These are phyloP conservation scores for Patella depressa DNA, from an alignment of 2,888 invertebrate genomes.

Conservation along the genomic window DNA sequence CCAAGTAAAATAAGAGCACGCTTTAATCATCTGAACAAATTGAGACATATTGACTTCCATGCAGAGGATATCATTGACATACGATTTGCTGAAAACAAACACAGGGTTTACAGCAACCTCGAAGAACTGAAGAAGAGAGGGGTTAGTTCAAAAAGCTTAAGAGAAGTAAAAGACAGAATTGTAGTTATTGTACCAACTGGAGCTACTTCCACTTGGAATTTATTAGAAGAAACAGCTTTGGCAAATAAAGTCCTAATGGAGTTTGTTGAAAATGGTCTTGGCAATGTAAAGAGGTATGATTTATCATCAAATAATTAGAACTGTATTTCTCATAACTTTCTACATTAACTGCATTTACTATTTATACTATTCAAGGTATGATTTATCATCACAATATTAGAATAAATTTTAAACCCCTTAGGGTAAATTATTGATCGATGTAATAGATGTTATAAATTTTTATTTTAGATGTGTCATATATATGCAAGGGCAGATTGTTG, in stretches of 20 bases:
- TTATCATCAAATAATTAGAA: no score
- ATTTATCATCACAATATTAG: no score
- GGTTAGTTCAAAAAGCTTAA: background rate
- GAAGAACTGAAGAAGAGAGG: background rate
- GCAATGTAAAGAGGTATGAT: background rate
- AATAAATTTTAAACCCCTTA: no score
- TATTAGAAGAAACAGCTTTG: background rate
- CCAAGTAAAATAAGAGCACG: background rate
- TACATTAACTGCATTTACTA: no score
- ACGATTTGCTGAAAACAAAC: background rate
- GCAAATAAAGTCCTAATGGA: background rate
- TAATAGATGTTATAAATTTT: no score
- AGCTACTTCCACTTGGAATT: background rate
- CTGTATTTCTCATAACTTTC: no score
- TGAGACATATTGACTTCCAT: background rate
- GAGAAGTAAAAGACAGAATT: background rate
- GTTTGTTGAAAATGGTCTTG: background rate
- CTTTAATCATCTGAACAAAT: background rate
- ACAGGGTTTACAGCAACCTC: background rate
- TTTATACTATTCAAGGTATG: no score
- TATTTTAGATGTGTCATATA: background rate
- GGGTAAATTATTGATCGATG: no score
- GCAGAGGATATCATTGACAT: background rate
- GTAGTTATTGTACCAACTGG: background rate
- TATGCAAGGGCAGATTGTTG: background rate